Evolutionary conservation across 2,888 invertebrate species (phyloP), one percentile per base, ranked within the genome.

Genomic region (Drosophila prostipennis): DNA sequence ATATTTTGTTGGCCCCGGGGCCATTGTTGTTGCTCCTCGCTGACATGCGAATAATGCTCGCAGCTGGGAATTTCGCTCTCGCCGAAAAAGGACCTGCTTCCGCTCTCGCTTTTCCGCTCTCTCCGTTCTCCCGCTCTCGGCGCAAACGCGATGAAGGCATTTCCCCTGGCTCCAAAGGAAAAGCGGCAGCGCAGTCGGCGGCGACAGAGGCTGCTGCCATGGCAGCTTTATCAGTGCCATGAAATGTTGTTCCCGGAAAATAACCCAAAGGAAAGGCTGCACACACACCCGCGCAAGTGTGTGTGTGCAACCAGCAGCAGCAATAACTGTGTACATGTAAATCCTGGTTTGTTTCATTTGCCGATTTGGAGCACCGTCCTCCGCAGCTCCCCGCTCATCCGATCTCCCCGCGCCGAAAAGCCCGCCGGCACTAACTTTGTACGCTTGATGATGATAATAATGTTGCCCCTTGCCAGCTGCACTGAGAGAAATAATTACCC

Each of bases 181-280:
- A n/a, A 23, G 34, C 11, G 67, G 6, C 68, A 58, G 69, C 68
- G 52, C 42, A 26, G 72, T 42, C 19, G 55, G 51, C 72, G 64
- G 51, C 70, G 69, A 58, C 68, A 46, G 53, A 58, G 34, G 54
- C 46, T 53, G 87, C 79, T 89, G 89, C 81, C 82, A 89, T 89
- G 89, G 86, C 83, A 88, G 78, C 88, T 78, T 87, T 89, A 89
- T 89, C 88, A 90, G 73, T 78, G 81, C 85, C 82, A 84, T 87
- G 84, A 84, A 87, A 85, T 83, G 78, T 85, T 85, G 84, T 88
- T 86, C 88, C 85, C 88, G 88, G 85, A 86, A 86, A 88, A 86
- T 87, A 83, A 88, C 88, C 86, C 83, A 87, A 79, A 86, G 88
- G 86, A 86, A 88, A 86, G 79, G 81, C 85, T 81, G 57, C 61